These are phyloP conservation scores for Labrus mixtus DNA, from an alignment of 2,113 vertebrate species.

Conservation along the genomic window DNA sequence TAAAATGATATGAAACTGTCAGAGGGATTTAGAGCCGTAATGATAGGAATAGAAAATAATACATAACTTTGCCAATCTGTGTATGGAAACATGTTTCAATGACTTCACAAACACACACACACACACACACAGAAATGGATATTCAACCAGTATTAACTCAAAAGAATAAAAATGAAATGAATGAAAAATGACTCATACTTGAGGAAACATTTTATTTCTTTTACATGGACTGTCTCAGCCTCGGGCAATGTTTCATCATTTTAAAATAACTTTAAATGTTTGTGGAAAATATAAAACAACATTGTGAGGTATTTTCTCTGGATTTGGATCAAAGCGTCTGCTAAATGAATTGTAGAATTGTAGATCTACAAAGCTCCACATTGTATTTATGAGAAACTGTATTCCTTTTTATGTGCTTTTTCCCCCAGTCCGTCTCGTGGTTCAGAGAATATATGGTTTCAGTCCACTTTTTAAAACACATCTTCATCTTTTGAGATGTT, in stretches of 20 bases:
- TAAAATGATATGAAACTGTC: slow-evolving; percentile 47
- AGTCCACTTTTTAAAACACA: neutral
- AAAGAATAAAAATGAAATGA: neutral
- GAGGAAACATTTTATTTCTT: slow-evolving; percentile 25
- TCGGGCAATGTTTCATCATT: slow-evolving; percentile 42
- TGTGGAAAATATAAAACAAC: slow-evolving; percentile 25
- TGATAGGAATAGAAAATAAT: slow-evolving; percentile 39
- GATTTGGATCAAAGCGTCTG: slow-evolving; percentile 30
- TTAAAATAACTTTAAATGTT: slow-evolving; percentile 46
- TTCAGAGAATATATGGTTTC: neutral
- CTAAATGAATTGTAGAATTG: too few relatives aligned
- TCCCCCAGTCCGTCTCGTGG: neutral
- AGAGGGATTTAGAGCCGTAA: slow-evolving; percentile 40
- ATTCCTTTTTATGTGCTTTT: slow-evolving; percentile 6
- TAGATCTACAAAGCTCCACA: too few relatives aligned
- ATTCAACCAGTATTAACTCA: neutral
- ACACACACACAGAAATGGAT: neutral
- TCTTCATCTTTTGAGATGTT: neutral
- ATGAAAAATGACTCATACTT: slow-evolving; percentile 29
- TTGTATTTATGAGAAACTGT: too few relatives aligned
- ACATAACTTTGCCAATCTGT: slow-evolving; percentile 15
- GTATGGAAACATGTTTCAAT: slow-evolving; percentile 21
- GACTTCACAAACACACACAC: neutral
- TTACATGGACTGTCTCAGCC: slow-evolving; percentile 24
- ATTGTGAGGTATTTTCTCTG: slow-evolving; percentile 41